A percentile compares a stretch with the other conserved stretches of the same genome.
These are phyloP conservation scores for Orthonychiurus folsomi DNA, from an alignment of 2,888 invertebrate species.

Conservation along the genomic window DNA sequence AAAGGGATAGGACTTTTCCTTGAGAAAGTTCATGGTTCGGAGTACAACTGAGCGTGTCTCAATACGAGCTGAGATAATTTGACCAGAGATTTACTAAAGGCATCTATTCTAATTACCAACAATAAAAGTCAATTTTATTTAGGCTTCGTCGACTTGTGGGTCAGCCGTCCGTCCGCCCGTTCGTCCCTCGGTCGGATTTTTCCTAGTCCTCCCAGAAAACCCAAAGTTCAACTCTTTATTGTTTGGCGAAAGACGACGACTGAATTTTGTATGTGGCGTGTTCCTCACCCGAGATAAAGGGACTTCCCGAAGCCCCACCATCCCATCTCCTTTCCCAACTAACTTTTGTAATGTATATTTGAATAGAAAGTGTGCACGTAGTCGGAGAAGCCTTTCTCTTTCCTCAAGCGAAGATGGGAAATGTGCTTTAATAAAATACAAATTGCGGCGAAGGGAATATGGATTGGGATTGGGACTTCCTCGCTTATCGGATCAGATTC, in stretches of 20 bases:
- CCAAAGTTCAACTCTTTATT: not conserved
- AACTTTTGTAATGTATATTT: not conserved
- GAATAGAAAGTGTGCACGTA: not conserved
- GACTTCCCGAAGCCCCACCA: no score
- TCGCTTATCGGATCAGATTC: not conserved
- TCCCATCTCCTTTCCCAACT: not conserved
- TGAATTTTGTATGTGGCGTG: no score
- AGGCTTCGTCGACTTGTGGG: not conserved
- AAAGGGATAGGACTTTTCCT: no score
- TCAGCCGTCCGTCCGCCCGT: no score
- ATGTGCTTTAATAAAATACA: not conserved
- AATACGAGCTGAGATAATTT: no score
- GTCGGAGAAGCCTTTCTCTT: not conserved
- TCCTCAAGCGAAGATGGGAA: not conserved
- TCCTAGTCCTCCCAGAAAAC: not conserved
- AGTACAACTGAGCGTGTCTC: no score
- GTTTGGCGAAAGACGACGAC: not conserved
- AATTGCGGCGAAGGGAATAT: not conserved
- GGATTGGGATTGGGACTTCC: not conserved
- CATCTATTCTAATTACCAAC: slow-evolving; percentile 39
- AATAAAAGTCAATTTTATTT: slow-evolving; percentile 37
- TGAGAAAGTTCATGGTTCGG: no score
- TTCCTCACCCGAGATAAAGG: no score
- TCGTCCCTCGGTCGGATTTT: not conserved
- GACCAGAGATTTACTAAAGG: slow-evolving; percentile 33